Base-by-base conservation (phyloP, 2,888 invertebrate species). In the Ptilodon capucinus region DNA sequence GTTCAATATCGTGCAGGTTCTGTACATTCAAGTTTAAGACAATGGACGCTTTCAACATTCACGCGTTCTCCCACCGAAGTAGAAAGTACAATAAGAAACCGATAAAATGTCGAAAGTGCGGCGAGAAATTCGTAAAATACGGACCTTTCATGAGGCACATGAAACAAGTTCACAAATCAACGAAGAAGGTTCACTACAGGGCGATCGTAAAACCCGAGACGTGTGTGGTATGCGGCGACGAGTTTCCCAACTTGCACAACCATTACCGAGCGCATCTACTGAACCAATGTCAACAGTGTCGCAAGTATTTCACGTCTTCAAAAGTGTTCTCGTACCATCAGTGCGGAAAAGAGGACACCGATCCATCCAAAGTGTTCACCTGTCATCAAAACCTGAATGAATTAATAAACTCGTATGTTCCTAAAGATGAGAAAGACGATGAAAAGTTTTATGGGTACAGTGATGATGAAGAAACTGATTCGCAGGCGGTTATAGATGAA, bases 191-290 rank as follows among this genome's bases (percentile, higher is more conserved):
- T 54, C 89, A 91, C 58, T 90, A 91, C 57, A 70, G 90, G 14
- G 81, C 89, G 1, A 57, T 68, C 1, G 84, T 90, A 19, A 81
- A 74, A 60, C 89, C 93, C 0, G 93, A 92, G 56, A 89, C 86
- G 30, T 94, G 94, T 68, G 92, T 92, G 38, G 87, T 94, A 4
- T 94, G 94, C 68, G 90, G 92, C 11, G 92, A 88, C 23, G 80
- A 84, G 0, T 93, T 93, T 64, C 92, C 93, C 1, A 92, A 93
- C 52, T 83, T 93, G 51, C 93, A 93, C 74, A 93, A 93, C 65
- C 92, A 94, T 54, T 92, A 92, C 54, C 91, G 93, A 16, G 93
- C 93, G 40, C 93, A 93, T 57, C 64, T 92, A 40, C 81, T 89
- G 57, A 93, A 93, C 70, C 89, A 91, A 46, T 93, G 93, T 53